Percentiles rank a stretch among this genome's conserved stretches.
phyloP scores from a whole-genome alignment of 2,113 vertebrate genomes.

The Alaudala cheleensis region DNA sequence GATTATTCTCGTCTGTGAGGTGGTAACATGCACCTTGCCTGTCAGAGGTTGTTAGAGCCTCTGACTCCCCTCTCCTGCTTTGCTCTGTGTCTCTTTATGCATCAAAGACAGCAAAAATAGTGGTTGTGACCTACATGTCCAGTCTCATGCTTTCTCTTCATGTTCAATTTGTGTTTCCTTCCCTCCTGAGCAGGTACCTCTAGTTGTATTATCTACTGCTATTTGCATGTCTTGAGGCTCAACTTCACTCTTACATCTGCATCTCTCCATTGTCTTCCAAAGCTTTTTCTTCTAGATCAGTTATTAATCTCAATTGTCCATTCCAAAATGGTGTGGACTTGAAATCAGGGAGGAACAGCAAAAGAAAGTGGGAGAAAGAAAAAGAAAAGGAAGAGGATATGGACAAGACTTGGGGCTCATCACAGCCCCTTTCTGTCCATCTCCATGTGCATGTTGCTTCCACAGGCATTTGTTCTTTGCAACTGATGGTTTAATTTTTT shows the following conservation, averaged over 20 bases:
- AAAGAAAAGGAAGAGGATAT: background rate
- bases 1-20: background rate
- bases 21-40: background rate
- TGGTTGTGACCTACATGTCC: background rate
- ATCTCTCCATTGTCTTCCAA: background rate
- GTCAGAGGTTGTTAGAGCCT: background rate
- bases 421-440: background rate
- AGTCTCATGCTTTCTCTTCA: background rate
- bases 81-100: background rate
- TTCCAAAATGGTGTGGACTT: background rate
- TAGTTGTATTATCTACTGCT: background rate
- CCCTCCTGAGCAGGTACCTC: background rate
- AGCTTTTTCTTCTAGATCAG: background rate
- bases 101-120: background rate
- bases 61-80: background rate
- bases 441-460: background rate
- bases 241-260: background rate
- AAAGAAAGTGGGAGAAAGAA: background rate
- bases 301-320: background rate
- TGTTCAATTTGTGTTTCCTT: rapidly evolving
- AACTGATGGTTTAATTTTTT: background rate
- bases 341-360: background rate
- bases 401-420: background rate
- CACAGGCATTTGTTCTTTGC: background rate
- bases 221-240: background rate